Base-by-base conservation (phyloP, 1,140 invertebrate species). In the Scaptodrosophila lebanonensis region DNA sequence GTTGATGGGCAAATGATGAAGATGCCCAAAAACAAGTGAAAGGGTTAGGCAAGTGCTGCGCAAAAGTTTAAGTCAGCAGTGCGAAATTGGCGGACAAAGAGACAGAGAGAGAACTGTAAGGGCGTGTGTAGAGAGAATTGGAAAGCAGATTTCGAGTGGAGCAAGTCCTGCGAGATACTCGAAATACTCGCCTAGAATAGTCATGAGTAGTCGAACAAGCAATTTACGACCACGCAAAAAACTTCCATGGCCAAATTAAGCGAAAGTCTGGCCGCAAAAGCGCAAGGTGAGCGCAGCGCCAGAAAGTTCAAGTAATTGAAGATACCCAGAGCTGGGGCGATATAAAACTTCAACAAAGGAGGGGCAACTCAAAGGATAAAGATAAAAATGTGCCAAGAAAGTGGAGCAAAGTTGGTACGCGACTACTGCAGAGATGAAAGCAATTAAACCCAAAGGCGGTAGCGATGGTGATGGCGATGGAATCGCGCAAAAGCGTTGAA, bases 221-320 rank as follows among this genome's bases (percentile, higher is more conserved):
- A 25, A 39, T 48, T 27, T 43, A 42, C 33, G 47, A 18, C 53
- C 51, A 59, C 25, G 48, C 49, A 60, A 49, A 20, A 39, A 42
- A 51, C 17, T 60, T 64, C 48, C 36, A 62, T 66, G 59, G 58
- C 40, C 63, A 62, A 62, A 66, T 62, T 56, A 56, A 65, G 58
- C 62, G 49, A 43, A 20, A 60, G 48, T 47, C 49, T 51, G 42
- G 56, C 48, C 9, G 16, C 47, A 48, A 35, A 42, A 39, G 36
- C 17, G 18, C 30, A 44, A 44, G 39, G 20, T 20, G 39, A 42
- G 39, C 39, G 27, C 15, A 22, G 20, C 17, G 30, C 42, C 11
- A 29, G n/a, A 30, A 44, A 44, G 22, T 44, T 44, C 27, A 44
- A 44, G 42, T 44, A 44, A 44, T 44, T 44, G 25, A 44, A 44